Conservation (phyloP, 2,888 invertebrate genomes). For the Dinocampus coccinellae region DNA sequence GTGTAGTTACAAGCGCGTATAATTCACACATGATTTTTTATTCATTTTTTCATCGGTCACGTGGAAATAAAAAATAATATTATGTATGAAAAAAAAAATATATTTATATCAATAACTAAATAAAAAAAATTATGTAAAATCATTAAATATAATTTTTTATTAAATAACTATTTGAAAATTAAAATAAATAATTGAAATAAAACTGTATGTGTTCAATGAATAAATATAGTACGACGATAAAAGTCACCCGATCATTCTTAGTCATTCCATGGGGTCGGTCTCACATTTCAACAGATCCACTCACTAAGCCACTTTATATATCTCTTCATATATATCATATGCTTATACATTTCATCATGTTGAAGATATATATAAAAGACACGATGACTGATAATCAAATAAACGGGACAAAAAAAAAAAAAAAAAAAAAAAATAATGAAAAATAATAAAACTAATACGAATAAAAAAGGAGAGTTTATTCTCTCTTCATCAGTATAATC, state of each 20-base stretch:
- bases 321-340: constrained; percentile 12
- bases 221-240: constrained; percentile 29
- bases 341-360: background rate
- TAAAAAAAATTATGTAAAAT: too few species aligned
- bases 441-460: background rate
- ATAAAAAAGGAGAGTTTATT: background rate
- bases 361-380: background rate
- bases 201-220: too few species aligned
- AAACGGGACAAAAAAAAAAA: too few species aligned
- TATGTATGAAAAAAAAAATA: too few species aligned
- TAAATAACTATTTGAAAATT: too few species aligned
- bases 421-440: background rate
- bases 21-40: too few species aligned
- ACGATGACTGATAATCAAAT: too few species aligned
- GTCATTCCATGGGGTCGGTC: background rate
- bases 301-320: constrained; percentile 1
- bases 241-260: background rate
- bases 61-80: too few species aligned
- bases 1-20: background rate
- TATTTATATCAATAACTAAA: too few species aligned
- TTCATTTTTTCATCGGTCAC: too few species aligned
- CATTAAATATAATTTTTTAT: too few species aligned
- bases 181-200: too few species aligned
- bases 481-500: background rate
- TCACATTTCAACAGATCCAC: constrained; percentile 9